Evolutionary conservation across 2,888 invertebrate species (phyloP).

Genomic region (Euzophera pinguis): DNA sequence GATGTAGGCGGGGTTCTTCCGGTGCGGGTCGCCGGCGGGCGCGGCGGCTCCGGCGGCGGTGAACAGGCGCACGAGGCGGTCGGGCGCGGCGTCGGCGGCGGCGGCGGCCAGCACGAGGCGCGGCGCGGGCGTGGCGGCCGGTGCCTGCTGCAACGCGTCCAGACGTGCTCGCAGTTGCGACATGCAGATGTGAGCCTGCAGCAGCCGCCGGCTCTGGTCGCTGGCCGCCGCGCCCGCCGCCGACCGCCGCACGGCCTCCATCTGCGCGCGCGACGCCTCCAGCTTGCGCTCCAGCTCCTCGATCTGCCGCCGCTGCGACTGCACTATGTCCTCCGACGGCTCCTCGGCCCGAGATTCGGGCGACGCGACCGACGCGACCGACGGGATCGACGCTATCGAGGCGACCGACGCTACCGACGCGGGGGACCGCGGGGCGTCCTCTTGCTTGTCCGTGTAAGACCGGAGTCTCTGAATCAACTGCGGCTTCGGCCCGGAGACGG

Average conservation of each 20-base stretch:
- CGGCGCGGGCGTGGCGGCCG: constrained; percentile 47
- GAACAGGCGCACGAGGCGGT: constrained; percentile 54
- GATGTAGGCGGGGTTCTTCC: constrained; percentile 78
- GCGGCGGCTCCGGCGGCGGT: constrained; percentile 47
- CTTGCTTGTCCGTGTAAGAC: constrained; percentile 81
- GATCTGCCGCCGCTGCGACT: constrained; percentile 90
- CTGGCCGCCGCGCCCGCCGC: constrained; percentile 74
- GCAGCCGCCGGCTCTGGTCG: constrained; percentile 65
- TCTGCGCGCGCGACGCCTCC: constrained; percentile 87
- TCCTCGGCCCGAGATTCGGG: constrained; percentile 58
- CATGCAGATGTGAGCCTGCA: constrained; percentile 82
- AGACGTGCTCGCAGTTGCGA: constrained; percentile 81
- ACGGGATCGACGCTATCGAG: constrained; percentile 49
- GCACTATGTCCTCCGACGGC: constrained; percentile 85
- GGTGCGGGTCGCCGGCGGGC: constrained; percentile 32
- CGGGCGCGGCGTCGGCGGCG: constrained; percentile 45
- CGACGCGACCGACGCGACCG: constrained; percentile 46
- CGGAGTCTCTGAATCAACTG: constrained; percentile 95
- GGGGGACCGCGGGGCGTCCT: constrained; percentile 68
- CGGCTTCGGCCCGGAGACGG: constrained; percentile 97
- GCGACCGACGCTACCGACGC: constrained; percentile 51
- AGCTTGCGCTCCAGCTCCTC: constrained; percentile 91
- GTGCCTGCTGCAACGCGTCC: constrained; percentile 79
- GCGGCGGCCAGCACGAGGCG: constrained; percentile 62
- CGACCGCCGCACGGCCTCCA: constrained; percentile 83